Base-by-base conservation (phyloP, 1,140 invertebrate genomes). In the Hetaerina americana region DNA sequence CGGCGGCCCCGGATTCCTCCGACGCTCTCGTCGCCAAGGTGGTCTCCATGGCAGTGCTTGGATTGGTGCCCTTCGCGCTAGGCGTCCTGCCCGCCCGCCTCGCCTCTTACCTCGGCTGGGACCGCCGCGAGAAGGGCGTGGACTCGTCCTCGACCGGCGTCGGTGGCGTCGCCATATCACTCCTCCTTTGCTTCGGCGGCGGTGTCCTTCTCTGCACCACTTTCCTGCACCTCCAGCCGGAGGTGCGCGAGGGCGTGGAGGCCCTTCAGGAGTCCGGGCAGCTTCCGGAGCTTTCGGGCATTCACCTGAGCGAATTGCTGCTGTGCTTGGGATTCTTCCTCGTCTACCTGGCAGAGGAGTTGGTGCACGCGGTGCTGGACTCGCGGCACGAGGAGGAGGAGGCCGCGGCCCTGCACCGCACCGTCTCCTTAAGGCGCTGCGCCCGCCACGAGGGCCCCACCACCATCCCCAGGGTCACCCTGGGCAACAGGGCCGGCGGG, bases 161-260 rank as follows among this genome's bases (percentile, higher is more conserved):
- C 77, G 25, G 77, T 78, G 26, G 80, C 27, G 78, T 87, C 0
- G 74, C 85, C 57, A 84, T 87, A 22, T 87, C 86, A 5, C 77
- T 89, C 29, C 78, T 92, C 66, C 83, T 90, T 24, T 92, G 90
- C 78, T 91, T 92, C 79, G 90, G 90, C 12, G 91, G 89, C n/a
- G 91, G 92, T 0, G 91, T 93, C 0, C 83, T 93, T 31, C 79
- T 93, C 15, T 90, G 88, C 75, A 92, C 91, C 1, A 89, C 89
- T 24, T 89, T 92, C 76, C 79, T 92, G 5, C 91, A 93, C 77
- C 82, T 93, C 66, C 86, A 92, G 57, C 91, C 91, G 0, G 91
- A 93, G 80, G 87, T 91, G 0, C 82, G 88, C 31, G 84, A 85
- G 70, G 83, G 81, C 72, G 84, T 87, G 18, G 80, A 82, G 8